A percentile compares a stretch with the other conserved stretches of the same genome.
phyloP scores from a whole-genome alignment of 2,113 vertebrate species.

The Nanorana parkeri region DNA sequence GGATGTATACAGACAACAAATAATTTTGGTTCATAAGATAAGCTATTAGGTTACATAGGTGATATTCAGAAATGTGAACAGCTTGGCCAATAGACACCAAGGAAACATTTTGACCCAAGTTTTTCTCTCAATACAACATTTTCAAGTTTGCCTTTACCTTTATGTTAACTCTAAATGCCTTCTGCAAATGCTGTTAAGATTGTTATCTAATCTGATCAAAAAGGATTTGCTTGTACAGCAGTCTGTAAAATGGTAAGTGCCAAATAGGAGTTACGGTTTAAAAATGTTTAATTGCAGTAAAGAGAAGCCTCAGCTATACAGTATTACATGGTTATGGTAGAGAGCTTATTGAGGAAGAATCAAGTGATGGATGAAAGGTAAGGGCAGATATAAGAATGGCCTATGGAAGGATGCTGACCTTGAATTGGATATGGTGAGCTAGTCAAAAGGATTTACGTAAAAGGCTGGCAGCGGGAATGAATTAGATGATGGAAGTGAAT shows the following conservation, averaged over 20 bases:
- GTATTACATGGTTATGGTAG: slow-evolving; percentile 13
- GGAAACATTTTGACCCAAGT: no score
- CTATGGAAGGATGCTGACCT: slow-evolving; percentile 41
- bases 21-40: no score
- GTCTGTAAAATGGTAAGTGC: not conserved
- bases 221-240: not conserved
- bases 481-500: slow-evolving; percentile 56
- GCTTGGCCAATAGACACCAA: no score
- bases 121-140: no score
- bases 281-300: not conserved
- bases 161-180: no score
- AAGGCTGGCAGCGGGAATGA: slow-evolving; percentile 53
- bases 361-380: slow-evolving; percentile 6
- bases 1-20: no score
- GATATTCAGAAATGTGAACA: no score
- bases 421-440: slow-evolving; percentile 54
- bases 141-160: no score
- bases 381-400: slow-evolving; percentile 35
- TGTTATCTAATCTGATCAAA: not conserved
- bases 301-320: not conserved
- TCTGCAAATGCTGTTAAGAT: not conserved
- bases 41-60: no score
- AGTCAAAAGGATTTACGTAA: slow-evolving; percentile 52
- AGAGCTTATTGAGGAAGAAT: slow-evolving; percentile 5
- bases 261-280: not conserved